phyloP scores from a whole-genome alignment of 2,888 invertebrate species.

The Scaptomyza parva region DNA sequence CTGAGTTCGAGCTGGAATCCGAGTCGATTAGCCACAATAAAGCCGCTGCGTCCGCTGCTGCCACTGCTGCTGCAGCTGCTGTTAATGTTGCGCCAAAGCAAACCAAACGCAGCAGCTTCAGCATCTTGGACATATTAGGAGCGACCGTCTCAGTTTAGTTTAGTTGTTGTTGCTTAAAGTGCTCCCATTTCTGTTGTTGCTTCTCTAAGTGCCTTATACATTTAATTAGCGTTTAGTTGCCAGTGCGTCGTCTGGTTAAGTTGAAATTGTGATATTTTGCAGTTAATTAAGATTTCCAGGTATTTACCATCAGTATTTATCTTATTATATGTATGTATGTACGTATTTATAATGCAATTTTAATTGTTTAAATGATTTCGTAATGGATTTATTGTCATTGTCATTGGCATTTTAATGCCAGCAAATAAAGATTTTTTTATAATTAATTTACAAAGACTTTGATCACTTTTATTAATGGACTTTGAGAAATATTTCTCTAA shows the following conservation, averaged over 20 bases:
- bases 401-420: constrained; percentile 69
- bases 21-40: constrained; percentile 41
- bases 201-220: constrained; percentile 65
- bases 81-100: constrained; percentile 48
- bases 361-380: constrained; percentile 76
- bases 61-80: constrained; percentile 16
- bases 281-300: constrained; percentile 78
- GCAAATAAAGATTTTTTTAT: constrained; percentile 58
- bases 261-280: constrained; percentile 76
- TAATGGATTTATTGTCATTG: constrained; percentile 77
- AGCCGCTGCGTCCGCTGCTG: constrained; percentile 7
- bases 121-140: constrained; percentile 83
- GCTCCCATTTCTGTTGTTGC: constrained; percentile 62
- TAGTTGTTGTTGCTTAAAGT: constrained; percentile 4
- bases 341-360: constrained; percentile 77
- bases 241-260: constrained; percentile 47
- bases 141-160: constrained; percentile 56
- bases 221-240: constrained; percentile 73
- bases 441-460: background rate
- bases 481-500: background rate
- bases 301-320: constrained; percentile 75
- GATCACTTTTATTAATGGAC: background rate
- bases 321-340: constrained; percentile 33
- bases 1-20: constrained; percentile 37
- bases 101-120: constrained; percentile 80